Base-by-base conservation (phyloP, 2,113 vertebrate species). In the Hippocampus barbouri region DNA sequence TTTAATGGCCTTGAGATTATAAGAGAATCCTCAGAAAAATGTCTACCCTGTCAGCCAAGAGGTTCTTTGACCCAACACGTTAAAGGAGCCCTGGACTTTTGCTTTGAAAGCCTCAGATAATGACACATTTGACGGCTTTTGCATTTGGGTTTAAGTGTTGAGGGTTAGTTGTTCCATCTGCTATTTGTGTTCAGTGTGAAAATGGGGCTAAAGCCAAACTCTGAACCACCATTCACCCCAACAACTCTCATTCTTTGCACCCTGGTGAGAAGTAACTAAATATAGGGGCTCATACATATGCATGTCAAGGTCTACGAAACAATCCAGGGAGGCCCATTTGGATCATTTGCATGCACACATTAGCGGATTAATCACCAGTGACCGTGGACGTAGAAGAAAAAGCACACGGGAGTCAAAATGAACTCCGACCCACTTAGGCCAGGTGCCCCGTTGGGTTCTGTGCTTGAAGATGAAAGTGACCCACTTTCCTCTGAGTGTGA, bases 331-430 rank as follows among this genome's bases (percentile, higher is more conserved):
- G 85, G 81, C 85, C 79, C 84, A 74, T 84, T 86, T 79, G 74
- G 82, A 76, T 80, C 75, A 91, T 92, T 91, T 88, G 89, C 91
- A 92, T 88, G 81, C 47, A 60, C 78, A 81, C 87, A 88, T 90
- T 89, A 88, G 81, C 76, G 87, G 89, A 93, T 91, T 90, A 90
- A 90, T 93, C 90, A 91, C 72, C 77, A 88, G 76, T 91, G 91
- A 91, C 88, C 90, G 87, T 77, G 56, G 53, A 71, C 73, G 79
- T 71, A 81, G 73, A 70, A 73, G 79, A 84, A 80, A 56, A 85
- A 74, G 67, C 77, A 75, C 82, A 59, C 23, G 77, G 80, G 87
- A 85, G 73, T 77, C 70, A 61, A 80, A 76, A 72, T 87, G 89
- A 85, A 90, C 82, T 80, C 72, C 85, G 86, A 89, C 87, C 90